phyloP scores from a whole-genome alignment of 2,888 invertebrate species.

The Helleia helle region DNA sequence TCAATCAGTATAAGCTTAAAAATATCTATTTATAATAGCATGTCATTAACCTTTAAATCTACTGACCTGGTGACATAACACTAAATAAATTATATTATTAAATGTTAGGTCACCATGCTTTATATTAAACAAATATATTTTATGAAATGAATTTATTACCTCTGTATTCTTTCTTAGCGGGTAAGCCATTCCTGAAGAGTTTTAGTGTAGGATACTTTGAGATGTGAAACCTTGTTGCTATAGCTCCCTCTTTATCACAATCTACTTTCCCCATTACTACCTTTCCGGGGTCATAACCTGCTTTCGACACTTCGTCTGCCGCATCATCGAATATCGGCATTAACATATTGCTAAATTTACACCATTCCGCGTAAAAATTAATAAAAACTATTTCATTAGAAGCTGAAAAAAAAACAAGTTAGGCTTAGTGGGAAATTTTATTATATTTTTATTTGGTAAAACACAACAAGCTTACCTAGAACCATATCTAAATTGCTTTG shows the following conservation, averaged over 20 bases:
- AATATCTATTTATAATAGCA: too few species aligned
- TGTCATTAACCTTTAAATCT: too few species aligned
- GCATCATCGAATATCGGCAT: constrained; percentile 98
- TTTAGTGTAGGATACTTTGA: constrained; percentile 99
- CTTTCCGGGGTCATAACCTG: constrained; percentile 85
- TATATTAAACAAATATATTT: too few species aligned
- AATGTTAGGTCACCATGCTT: too few species aligned
- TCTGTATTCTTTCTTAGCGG: constrained; percentile 92
- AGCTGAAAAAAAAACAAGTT: constrained; percentile 75
- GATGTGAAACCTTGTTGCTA: constrained; percentile 95
- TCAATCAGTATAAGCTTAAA: too few species aligned
- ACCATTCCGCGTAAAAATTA: constrained; percentile 99
- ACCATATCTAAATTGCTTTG: constrained; percentile 88
- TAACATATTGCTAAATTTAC: constrained; percentile 97
- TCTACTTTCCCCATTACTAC: constrained; percentile 97
- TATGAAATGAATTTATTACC: constrained; percentile 71
- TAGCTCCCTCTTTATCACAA: constrained; percentile 92
- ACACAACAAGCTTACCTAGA: constrained; percentile 76
- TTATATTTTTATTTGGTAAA: constrained; percentile 9
- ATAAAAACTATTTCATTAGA: constrained; percentile 97
- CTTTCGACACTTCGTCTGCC: constrained; percentile 86
- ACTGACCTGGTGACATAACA: too few species aligned
- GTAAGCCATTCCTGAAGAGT: constrained; percentile 90
- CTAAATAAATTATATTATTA: too few species aligned
- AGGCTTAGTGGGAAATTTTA: too few species aligned